A percentile compares a stretch with the other conserved stretches of the same genome.
These are phyloP conservation scores for Palythoa grandis DNA, from an alignment of 92 coral and sea anemone genomes.

Conservation along the genomic window DNA sequence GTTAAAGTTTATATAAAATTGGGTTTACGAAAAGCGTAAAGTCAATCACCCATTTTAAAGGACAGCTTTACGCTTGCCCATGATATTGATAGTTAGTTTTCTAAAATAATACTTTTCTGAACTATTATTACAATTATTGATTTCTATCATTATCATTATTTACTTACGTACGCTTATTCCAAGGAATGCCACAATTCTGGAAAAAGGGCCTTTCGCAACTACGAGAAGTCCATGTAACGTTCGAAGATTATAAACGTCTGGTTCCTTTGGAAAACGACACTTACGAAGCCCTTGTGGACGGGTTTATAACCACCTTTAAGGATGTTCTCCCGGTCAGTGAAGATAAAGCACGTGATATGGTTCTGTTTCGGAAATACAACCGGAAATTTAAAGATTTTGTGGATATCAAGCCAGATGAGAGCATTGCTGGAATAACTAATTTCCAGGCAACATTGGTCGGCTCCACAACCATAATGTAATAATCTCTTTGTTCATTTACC, in stretches of 20 bases:
- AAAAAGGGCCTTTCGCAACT: background rate
- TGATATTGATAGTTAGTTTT: no score
- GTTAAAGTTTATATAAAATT: no score
- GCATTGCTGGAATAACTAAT: background rate
- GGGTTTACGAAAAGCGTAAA: no score
- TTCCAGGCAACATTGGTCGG: background rate
- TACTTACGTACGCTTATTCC: no score
- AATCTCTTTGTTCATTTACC: no score
- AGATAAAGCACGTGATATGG: background rate
- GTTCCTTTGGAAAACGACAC: background rate
- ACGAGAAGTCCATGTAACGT: background rate
- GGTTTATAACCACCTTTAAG: background rate
- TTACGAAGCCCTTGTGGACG: constrained; percentile 8
- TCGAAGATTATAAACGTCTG: background rate
- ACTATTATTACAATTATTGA: no score
- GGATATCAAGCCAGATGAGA: background rate
- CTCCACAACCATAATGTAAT: background rate
- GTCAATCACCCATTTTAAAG: no score
- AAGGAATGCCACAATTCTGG: no score
- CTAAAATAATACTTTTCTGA: no score
- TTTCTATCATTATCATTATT: no score
- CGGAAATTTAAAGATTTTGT: background rate
- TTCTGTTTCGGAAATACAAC: background rate
- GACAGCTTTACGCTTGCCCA: no score
- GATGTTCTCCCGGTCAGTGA: background rate